These are phyloP conservation scores for Alsophila aescularia DNA, from an alignment of 2,888 invertebrate genomes.

Conservation along the genomic window DNA sequence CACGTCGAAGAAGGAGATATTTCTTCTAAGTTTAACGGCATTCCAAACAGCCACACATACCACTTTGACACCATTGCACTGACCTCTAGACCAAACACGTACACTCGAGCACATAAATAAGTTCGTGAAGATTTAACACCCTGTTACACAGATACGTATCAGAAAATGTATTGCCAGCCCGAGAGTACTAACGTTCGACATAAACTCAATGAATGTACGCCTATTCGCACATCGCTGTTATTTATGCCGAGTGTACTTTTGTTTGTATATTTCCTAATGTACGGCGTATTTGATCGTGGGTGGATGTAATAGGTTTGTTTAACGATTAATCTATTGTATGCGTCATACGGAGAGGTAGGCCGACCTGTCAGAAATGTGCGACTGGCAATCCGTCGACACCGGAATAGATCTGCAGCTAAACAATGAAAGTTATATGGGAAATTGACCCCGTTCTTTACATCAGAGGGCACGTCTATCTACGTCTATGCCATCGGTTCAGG, in stretches of 20 bases:
- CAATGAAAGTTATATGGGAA: no score
- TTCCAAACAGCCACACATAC: not conserved
- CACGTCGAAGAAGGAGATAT: no score
- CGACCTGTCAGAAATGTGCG: no score
- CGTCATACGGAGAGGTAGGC: no score
- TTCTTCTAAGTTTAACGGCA: no score
- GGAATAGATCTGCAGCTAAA: no score
- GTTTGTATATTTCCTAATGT: conserved; percentile 3
- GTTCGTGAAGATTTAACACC: conserved; percentile 60
- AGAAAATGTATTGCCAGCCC: conserved; percentile 60
- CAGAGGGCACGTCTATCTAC: no score
- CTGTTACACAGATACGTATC: conserved; percentile 64
- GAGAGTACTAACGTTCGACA: conserved; percentile 57
- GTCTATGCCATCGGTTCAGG: no score
- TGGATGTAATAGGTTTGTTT: not conserved
- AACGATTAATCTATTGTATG: no score
- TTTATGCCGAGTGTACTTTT: conserved; percentile 33
- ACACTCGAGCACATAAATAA: conserved; percentile 60
- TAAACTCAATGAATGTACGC: conserved; percentile 45
- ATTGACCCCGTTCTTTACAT: no score
- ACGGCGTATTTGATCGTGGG: not conserved
- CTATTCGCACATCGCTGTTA: conserved; percentile 30
- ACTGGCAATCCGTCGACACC: no score
- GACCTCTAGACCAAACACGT: conserved; percentile 38
- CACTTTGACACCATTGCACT: conserved; percentile 13